phyloP scores from a whole-genome alignment of 2,113 vertebrate genomes.

The Origma solitaria region DNA sequence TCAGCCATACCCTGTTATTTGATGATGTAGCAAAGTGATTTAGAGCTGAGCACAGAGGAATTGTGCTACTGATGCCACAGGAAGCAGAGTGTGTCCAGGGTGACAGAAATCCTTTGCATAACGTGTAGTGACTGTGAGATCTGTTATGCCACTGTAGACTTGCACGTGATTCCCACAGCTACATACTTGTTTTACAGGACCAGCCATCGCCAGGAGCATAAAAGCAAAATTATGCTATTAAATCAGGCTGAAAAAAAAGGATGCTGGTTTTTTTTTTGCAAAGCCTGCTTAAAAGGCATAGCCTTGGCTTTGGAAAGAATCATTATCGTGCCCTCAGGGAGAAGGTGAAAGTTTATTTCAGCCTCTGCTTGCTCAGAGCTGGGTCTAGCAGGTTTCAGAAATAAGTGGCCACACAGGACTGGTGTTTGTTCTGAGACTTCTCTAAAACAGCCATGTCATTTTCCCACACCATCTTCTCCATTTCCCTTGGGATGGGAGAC shows the following conservation, averaged over 20 bases:
- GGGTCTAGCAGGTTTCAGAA: background rate
- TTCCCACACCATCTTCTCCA: background rate
- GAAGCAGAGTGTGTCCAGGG: background rate
- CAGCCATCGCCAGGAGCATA: background rate
- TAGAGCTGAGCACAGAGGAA: background rate
- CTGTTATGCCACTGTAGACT: background rate
- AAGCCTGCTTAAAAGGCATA: background rate
- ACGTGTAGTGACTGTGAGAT: background rate
- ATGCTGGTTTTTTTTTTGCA: background rate
- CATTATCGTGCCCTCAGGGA: background rate
- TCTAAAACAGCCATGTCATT: background rate
- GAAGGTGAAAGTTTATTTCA: background rate
- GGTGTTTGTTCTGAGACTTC: background rate
- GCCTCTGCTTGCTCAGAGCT: background rate
- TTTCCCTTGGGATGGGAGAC: background rate
- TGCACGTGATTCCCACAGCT: background rate
- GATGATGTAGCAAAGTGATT: slow-evolving; percentile 27
- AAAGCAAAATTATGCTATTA: slow-evolving; percentile 23
- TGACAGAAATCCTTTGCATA: slow-evolving; percentile 6
- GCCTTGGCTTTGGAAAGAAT: slow-evolving; percentile 2
- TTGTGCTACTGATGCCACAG: background rate
- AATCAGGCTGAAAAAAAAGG: background rate
- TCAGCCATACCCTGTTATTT: background rate
- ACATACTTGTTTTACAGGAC: background rate
- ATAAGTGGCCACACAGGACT: background rate